Evolutionary conservation across 2,113 vertebrate genomes (phyloP).

Genomic region (Macquaria ambigua): DNA sequence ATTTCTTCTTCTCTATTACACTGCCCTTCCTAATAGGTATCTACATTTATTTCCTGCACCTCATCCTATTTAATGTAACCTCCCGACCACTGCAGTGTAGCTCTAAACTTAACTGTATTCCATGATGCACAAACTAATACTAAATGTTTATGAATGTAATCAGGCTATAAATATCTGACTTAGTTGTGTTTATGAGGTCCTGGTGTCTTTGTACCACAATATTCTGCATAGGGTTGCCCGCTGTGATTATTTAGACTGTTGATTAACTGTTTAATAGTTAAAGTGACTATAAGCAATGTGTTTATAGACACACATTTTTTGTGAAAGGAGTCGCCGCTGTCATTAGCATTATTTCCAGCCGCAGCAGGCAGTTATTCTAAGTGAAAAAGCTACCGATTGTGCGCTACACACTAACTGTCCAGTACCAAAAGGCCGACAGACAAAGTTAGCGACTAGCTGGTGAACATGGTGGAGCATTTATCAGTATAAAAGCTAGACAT

Average conservation of each 20-base stretch:
- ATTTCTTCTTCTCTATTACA: constrained; percentile 47
- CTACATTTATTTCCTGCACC: constrained; percentile 26
- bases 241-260: no score
- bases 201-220: background rate
- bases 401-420: no score
- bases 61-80: constrained; percentile 6
- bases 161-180: background rate
- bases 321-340: no score
- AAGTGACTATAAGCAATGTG: background rate
- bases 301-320: background rate
- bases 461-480: background rate
- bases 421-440: background rate
- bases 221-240: background rate
- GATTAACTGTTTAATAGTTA: background rate
- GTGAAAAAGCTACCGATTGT: background rate
- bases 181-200: background rate
- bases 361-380: background rate
- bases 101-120: background rate
- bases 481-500: background rate
- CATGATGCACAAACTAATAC: background rate
- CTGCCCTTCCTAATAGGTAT: constrained; percentile 5
- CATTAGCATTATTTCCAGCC: background rate
- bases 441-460: no score
- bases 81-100: background rate
- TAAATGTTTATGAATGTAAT: background rate